Evolutionary conservation across 2,888 invertebrate genomes (phyloP), one percentile per base, ranked within the genome.

Genomic region (Phyllotreta cruciferae): DNA sequence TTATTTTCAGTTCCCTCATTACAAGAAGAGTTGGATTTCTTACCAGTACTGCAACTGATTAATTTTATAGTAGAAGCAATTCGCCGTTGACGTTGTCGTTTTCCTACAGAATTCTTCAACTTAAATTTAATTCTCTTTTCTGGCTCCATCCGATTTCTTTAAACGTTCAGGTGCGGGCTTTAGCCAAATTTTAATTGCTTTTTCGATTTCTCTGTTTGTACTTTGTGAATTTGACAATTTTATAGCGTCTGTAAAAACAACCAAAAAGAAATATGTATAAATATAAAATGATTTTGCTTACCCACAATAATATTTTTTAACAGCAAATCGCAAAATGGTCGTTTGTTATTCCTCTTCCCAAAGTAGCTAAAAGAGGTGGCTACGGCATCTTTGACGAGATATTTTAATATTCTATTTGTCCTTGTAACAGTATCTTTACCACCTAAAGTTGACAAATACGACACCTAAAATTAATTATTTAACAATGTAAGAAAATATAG

Each of bases 381-480:
- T 14, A 50, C 58, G 9, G 49, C 58, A 50, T 58, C 50, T 38
- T 37, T 58, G 14, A 50, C 9, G 35, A 50, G 37, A 38, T 49
- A 47, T 39, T 49, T 58, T 38, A 58, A 58, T 38, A 58, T 50
- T 58, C 42, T 45, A 50, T 58, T 58, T 14, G 50, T 58, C 37
- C 47, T 49, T n/a, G 58, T 4, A 7, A 49, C 38, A 39, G 49
- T 34, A 37, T 41, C 39, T 34, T 50, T 39, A n/a, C 39, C 50
- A 39, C 13, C 58, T 37, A 37, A 24, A 36, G 57, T 50, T 24
- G 58, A 50, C 9, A 58, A 50, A 50, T 58, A 50, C 9, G 50
- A 35, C 49, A 58, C 38, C 42, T 37, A 35, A 39, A 50, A 39
- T 24, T 45, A 45, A 11, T 45, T n/a, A 45, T n/a, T 8, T 7